Percentiles rank a stretch among this genome's conserved stretches.
phyloP scores from a whole-genome alignment of 2,888 invertebrate genomes.

The Polyommatus iphigenia region DNA sequence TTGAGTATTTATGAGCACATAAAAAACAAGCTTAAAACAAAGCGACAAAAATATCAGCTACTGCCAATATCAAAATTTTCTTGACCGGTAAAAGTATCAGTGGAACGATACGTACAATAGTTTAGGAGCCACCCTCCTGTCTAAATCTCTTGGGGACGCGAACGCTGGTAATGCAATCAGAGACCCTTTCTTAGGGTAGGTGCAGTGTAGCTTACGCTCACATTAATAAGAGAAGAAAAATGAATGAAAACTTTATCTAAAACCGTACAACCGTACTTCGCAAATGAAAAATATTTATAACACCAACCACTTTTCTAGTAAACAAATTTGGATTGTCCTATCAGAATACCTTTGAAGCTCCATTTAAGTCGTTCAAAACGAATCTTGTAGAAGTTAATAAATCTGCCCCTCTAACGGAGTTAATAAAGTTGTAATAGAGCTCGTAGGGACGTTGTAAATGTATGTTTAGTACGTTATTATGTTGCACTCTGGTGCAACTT shows the following conservation, averaged over 20 bases:
- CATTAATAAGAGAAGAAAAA: background rate
- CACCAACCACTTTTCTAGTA: background rate
- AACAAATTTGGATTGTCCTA: background rate
- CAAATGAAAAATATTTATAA: background rate
- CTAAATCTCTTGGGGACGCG: constrained; percentile 9
- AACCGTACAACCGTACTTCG: background rate
- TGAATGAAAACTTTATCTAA: background rate
- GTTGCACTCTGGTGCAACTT: constrained; percentile 31
- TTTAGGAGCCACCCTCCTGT: constrained; percentile 12
- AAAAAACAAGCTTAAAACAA: no score
- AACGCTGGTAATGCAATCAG: constrained; percentile 24
- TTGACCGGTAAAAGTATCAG: background rate
- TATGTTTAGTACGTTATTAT: constrained; percentile 20
- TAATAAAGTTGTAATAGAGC: constrained; percentile 6
- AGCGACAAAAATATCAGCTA: no score
- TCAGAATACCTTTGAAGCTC: background rate
- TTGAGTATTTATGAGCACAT: background rate
- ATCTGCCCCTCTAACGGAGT: background rate
- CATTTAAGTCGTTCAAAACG: background rate
- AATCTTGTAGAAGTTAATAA: background rate
- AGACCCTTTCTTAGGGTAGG: constrained; percentile 29
- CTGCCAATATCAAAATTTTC: background rate
- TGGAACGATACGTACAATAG: background rate
- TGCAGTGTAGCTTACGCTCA: background rate
- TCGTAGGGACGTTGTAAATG: background rate